These are phyloP conservation scores for Pithys albifrons DNA, from an alignment of 2,113 vertebrate genomes.

Conservation along the genomic window DNA sequence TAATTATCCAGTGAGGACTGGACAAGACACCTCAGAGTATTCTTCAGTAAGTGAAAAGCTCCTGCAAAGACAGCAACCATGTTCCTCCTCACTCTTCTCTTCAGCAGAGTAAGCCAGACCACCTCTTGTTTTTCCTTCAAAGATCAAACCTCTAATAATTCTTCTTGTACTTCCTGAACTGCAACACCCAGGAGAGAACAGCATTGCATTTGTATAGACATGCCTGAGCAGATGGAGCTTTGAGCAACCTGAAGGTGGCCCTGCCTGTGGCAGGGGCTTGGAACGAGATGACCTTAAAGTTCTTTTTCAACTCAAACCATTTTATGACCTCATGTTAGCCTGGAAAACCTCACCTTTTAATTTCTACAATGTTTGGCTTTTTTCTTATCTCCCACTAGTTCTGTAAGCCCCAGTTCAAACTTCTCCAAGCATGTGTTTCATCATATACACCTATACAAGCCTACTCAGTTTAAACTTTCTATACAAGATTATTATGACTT, in stretches of 20 bases:
- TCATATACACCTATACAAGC: neutral
- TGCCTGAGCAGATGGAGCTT: neutral
- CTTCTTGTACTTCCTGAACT: neutral
- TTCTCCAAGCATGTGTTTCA: neutral
- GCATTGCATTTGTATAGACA: fast-evolving
- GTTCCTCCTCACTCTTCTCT: neutral
- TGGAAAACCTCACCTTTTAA: neutral
- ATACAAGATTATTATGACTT: neutral
- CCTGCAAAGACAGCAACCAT: neutral
- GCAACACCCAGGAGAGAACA: neutral
- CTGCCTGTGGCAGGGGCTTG: neutral
- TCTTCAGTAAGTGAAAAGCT: neutral
- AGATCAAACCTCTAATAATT: neutral
- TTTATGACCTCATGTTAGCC: neutral
- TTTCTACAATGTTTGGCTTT: neutral
- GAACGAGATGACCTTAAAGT: neutral
- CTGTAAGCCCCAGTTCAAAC: neutral
- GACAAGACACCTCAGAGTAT: neutral
- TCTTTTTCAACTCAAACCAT: neutral
- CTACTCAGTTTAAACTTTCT: neutral
- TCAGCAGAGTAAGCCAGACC: neutral
- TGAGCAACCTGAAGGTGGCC: neutral
- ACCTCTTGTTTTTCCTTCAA: neutral
- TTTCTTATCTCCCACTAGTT: neutral
- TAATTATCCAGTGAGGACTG: neutral